Conservation (phyloP, 2,888 invertebrate genomes). For the Chymomyza amoena region DNA sequence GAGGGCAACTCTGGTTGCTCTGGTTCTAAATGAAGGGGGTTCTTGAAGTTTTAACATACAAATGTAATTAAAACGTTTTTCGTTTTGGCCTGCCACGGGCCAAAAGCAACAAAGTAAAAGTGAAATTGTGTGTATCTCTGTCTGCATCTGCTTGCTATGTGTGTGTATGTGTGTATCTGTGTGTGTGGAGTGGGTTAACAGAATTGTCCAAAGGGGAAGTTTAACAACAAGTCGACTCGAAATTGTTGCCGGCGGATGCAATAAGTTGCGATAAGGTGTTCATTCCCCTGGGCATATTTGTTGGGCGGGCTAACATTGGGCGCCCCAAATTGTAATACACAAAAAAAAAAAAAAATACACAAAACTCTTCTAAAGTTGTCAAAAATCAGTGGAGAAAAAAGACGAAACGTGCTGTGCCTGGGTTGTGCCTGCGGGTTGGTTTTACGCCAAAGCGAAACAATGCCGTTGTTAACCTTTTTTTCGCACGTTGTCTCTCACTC, state of each 20-base stretch:
- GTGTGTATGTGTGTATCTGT: constrained; percentile 25
- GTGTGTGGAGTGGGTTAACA: constrained; percentile 32
- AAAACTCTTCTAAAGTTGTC: constrained; percentile 59
- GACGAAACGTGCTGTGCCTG: constrained; percentile 1
- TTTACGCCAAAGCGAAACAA: constrained; percentile 27
- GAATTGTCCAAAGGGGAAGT: constrained; percentile 62
- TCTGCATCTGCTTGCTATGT: neutral
- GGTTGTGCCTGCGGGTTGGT: neutral
- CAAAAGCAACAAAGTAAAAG: constrained; percentile 48
- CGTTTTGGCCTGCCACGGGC: constrained; percentile 61
- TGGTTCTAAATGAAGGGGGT: neutral
- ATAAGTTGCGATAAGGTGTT: constrained; percentile 73
- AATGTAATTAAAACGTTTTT: constrained; percentile 74
- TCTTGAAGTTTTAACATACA: constrained; percentile 71
- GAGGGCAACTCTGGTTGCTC: constrained; percentile 19
- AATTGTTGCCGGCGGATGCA: constrained; percentile 73
- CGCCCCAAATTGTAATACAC: constrained; percentile 13
- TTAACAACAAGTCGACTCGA: constrained; percentile 57
- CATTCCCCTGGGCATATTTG: constrained; percentile 64
- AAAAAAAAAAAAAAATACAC: no score
- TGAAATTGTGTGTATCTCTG: constrained; percentile 30
- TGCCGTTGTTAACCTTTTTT: constrained; percentile 67
- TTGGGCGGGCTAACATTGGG: constrained; percentile 1
- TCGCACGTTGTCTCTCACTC: neutral
- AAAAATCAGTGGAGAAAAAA: constrained; percentile 57